phyloP scores from a whole-genome alignment of 2,888 invertebrate genomes.

The Cephus sareptanus region DNA sequence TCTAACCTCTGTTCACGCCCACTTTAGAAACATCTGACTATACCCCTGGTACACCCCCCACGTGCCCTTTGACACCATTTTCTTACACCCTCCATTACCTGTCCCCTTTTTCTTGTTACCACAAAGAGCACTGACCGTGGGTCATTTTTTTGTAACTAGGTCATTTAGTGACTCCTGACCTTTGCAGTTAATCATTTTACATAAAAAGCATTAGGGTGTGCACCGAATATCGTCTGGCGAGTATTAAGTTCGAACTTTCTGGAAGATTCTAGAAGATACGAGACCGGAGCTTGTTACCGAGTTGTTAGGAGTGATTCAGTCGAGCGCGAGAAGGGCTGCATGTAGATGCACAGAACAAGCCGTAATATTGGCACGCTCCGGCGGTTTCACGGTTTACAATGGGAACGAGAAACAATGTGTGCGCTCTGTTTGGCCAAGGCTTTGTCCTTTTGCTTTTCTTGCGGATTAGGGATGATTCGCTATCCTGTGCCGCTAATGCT shows the following conservation, averaged over 20 bases:
- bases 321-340: slow-evolving; percentile 11
- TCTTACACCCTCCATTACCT: neutral
- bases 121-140: neutral
- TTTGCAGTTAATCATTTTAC: neutral
- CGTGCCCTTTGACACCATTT: neutral
- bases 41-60: neutral
- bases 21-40: neutral
- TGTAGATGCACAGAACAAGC: slow-evolving; percentile 8
- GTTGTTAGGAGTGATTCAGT: neutral
- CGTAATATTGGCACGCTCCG: slow-evolving; percentile 27
- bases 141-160: too few species aligned
- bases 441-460: slow-evolving; percentile 45
- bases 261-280: neutral
- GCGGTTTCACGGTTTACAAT: slow-evolving; percentile 28
- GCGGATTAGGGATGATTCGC: slow-evolving; percentile 34
- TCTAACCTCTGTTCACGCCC: neutral
- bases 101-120: neutral
- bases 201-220: neutral
- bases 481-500: neutral
- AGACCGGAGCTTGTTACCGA: neutral
- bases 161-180: neutral
- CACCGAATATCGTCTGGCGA: neutral
- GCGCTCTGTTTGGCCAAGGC: slow-evolving; percentile 34
- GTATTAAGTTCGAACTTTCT: neutral
- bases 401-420: slow-evolving; percentile 41